These are phyloP conservation scores for Terebella lapidaria DNA, from an alignment of 2,888 invertebrate genomes.

Conservation along the genomic window DNA sequence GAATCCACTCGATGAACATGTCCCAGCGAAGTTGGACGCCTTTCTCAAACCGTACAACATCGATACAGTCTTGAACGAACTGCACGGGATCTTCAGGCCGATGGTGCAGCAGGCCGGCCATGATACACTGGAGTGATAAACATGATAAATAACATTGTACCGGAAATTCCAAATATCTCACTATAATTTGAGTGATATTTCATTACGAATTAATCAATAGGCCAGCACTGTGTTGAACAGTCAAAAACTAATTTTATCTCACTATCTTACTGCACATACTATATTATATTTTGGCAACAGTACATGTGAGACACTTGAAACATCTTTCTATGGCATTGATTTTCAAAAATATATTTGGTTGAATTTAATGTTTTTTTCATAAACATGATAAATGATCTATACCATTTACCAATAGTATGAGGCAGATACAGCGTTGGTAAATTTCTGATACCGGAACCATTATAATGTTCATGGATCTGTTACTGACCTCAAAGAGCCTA, in stretches of 20 bases:
- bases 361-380: neutral
- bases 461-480: neutral
- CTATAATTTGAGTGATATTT: too few species aligned
- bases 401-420: neutral
- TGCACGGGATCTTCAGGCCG: neutral
- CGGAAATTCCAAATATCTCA: too few species aligned
- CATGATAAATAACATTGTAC: too few species aligned
- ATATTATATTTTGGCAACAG: too few species aligned
- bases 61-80: neutral
- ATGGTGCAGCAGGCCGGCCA: neutral
- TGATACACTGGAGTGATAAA: neutral
- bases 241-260: too few species aligned
- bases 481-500: neutral
- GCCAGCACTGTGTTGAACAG: too few species aligned
- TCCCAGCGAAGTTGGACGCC: neutral
- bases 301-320: too few species aligned
- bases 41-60: neutral
- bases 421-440: neutral
- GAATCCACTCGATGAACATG: neutral
- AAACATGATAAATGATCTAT: too few species aligned
- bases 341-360: neutral
- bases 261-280: too few species aligned
- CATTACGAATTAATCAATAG: too few species aligned
- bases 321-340: too few species aligned
- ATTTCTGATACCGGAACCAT: too few species aligned